Percentiles rank a stretch among this genome's conserved stretches.
Evolutionary conservation across 2,888 invertebrate genomes (phyloP).

Genomic region (Caenorhabditis becei): DNA sequence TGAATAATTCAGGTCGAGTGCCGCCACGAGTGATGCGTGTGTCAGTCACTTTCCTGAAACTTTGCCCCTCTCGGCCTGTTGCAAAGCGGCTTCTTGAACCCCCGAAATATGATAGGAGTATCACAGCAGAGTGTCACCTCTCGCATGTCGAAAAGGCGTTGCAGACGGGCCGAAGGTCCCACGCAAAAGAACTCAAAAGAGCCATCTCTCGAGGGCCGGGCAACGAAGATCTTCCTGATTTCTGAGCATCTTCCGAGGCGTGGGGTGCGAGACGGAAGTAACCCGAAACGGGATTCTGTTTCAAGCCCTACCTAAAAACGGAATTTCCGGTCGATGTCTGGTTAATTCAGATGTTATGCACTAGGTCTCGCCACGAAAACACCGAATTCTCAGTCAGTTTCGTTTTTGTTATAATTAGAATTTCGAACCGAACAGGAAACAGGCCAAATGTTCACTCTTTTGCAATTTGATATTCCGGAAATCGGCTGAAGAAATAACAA

Average conservation of each 20-base stretch:
- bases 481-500: too few relatives aligned
- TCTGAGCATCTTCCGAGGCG: conserved; percentile 12
- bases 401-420: background rate
- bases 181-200: conserved; percentile 15
- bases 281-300: conserved; percentile 24
- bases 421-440: too few relatives aligned
- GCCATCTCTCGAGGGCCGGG: background rate
- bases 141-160: conserved; percentile 27
- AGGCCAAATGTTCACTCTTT: too few relatives aligned
- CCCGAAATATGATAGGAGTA: conserved; percentile 42
- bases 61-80: background rate
- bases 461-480: too few relatives aligned
- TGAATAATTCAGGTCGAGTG: conserved; percentile 25
- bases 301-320: conserved; percentile 40
- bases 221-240: conserved; percentile 16
- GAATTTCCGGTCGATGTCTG: conserved; percentile 48
- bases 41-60: conserved; percentile 19
- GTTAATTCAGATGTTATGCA: background rate
- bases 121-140: conserved; percentile 27
- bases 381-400: background rate
- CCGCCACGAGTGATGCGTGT: conserved; percentile 23
- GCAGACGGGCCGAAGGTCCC: conserved; percentile 16
- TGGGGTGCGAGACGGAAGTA: conserved; percentile 1
- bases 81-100: background rate
- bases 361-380: background rate